Conservation (phyloP, 92 coral and sea anemone genomes). For the Parazoanthus atlanticus region DNA sequence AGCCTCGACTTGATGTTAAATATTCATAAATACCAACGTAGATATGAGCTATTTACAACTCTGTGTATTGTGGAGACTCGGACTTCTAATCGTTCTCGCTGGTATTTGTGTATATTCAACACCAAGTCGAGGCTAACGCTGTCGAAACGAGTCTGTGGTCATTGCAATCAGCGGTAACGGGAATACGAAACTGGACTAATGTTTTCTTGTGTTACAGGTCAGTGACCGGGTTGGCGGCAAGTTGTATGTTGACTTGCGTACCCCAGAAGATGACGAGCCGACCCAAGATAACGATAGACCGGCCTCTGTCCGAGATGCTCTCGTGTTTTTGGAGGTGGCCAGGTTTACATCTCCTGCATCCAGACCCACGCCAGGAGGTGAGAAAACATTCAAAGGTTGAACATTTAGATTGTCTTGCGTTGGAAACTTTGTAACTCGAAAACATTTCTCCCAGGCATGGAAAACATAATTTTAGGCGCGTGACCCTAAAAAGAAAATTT, state of each 20-base stretch:
- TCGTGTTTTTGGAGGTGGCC: conserved; percentile 96
- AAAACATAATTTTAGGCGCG: too few species aligned
- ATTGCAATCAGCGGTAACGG: too few species aligned
- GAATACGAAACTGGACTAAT: neutral
- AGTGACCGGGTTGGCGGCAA: conserved; percentile 69
- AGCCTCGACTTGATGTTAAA: too few species aligned
- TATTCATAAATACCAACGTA: too few species aligned
- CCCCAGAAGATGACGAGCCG: conserved; percentile 90
- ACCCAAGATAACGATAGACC: conserved; percentile 95
- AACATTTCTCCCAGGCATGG: too few species aligned
- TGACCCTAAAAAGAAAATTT: too few species aligned
- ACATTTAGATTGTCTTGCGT: neutral
- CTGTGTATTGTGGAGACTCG: too few species aligned
- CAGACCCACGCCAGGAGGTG: conserved; percentile 65
- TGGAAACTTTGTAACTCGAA: neutral
- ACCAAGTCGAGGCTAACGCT: too few species aligned
- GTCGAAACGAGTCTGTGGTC: too few species aligned
- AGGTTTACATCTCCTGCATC: conserved; percentile 88
- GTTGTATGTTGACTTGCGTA: conserved; percentile 81
- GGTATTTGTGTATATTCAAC: too few species aligned
- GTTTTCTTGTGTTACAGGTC: conserved; percentile 42
- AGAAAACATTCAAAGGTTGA: neutral
- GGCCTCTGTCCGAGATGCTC: conserved; percentile 95
- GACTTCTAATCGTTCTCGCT: too few species aligned
- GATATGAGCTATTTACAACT: too few species aligned